A percentile compares a stretch with the other conserved stretches of the same genome.
These are phyloP conservation scores for Ictalurus punctatus DNA, from an alignment of 2,113 vertebrate species.

Conservation along the genomic window DNA sequence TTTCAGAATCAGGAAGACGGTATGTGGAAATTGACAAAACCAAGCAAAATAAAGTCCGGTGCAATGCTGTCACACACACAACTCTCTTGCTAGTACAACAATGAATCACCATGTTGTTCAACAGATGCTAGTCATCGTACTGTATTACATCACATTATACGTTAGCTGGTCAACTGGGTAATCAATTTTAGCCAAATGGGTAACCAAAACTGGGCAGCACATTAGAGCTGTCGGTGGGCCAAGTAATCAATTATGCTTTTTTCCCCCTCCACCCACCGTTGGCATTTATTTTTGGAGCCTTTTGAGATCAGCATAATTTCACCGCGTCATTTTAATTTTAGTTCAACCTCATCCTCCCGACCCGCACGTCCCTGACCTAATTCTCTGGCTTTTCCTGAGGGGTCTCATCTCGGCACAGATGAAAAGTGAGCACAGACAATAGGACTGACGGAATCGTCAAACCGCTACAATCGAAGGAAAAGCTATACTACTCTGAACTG, in stretches of 20 bases:
- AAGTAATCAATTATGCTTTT: neutral
- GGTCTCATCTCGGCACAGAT: slow-evolving; percentile 63
- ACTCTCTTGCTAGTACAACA: too few relatives aligned
- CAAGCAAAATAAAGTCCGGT: neutral
- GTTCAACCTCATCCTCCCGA: slow-evolving; percentile 14
- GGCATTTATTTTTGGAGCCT: neutral
- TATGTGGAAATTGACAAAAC: neutral
- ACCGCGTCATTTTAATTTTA: neutral
- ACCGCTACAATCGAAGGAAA: slow-evolving; percentile 73
- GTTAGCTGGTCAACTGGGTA: neutral
- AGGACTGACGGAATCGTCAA: slow-evolving; percentile 64
- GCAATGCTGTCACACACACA: neutral
- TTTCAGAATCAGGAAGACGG: neutral
- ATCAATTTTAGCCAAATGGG: neutral
- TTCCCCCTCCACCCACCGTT: neutral
- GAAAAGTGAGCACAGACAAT: slow-evolving; percentile 71
- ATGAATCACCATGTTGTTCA: neutral
- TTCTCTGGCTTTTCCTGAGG: slow-evolving; percentile 62
- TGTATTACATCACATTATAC: neutral
- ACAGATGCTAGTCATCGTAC: neutral
- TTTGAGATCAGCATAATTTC: neutral
- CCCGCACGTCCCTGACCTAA: slow-evolving; percentile 65
- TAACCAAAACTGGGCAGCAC: neutral
- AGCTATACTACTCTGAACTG: slow-evolving; percentile 62
- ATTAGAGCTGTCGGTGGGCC: neutral